A percentile compares a stretch with the other conserved stretches of the same genome.
Evolutionary conservation across 2,888 invertebrate species (phyloP).

Genomic region (Rutpela maculata): DNA sequence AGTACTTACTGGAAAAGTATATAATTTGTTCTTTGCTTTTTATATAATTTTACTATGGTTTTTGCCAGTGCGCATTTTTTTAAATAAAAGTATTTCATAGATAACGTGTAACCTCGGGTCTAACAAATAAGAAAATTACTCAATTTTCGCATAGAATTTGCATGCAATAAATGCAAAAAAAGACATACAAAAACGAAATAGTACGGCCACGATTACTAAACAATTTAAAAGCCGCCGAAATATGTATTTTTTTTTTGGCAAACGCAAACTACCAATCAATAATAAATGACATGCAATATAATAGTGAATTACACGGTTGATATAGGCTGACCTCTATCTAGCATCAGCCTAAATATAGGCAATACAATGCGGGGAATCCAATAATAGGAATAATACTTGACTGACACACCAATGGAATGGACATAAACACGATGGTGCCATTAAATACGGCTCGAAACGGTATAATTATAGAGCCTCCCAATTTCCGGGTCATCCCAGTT

Average conservation of each 20-base stretch:
- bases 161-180: too few relatives aligned
- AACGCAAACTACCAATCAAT: background rate
- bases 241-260: background rate
- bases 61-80: too few relatives aligned
- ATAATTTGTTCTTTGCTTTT: too few relatives aligned
- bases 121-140: too few relatives aligned
- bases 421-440: background rate
- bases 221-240: background rate
- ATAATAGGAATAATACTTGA: background rate
- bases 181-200: too few relatives aligned
- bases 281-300: background rate
- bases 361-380: background rate
- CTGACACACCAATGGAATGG: background rate
- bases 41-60: too few relatives aligned
- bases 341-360: background rate
- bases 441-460: background rate
- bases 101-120: too few relatives aligned
- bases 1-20: too few relatives aligned
- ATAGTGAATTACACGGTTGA: background rate
- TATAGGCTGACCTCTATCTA: background rate
- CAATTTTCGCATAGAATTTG: too few relatives aligned
- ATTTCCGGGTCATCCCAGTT: background rate
- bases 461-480: background rate
- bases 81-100: too few relatives aligned
- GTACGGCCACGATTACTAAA: background rate